Percentiles rank a stretch among this genome's conserved stretches.
These are phyloP conservation scores for Orthonyx spaldingii DNA, from an alignment of 2,113 vertebrate species.

Conservation along the genomic window DNA sequence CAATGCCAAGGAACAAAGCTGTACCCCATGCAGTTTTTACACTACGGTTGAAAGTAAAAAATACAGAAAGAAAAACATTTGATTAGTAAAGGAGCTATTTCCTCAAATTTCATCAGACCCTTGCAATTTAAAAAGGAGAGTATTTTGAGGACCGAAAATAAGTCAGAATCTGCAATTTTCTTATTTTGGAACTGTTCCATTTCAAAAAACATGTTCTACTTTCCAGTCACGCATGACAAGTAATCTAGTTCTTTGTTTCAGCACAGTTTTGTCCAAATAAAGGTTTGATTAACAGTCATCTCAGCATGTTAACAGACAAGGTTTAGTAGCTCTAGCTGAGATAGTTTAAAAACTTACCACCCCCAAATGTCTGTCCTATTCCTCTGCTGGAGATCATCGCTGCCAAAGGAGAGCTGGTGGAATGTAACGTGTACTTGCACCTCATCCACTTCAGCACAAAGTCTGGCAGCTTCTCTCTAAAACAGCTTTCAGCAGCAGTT, in stretches of 20 bases:
- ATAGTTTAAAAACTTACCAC: conserved; percentile 44
- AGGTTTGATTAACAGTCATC: conserved; percentile 37
- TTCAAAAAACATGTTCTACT: conserved; percentile 20
- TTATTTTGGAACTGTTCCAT: conserved; percentile 26
- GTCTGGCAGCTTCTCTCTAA: conserved; percentile 44
- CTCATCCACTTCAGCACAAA: conserved; percentile 47
- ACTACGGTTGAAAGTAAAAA: not conserved
- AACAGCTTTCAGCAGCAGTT: conserved; percentile 29
- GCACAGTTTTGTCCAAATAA: conserved; percentile 2
- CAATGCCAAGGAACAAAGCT: conserved; percentile 47
- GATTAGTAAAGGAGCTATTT: conserved; percentile 54
- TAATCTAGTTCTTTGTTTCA: conserved; percentile 27
- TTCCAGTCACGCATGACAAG: not conserved
- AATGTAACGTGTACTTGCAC: conserved; percentile 15
- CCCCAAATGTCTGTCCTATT: conserved; percentile 29
- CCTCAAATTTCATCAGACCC: conserved; percentile 41
- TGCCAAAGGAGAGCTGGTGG: conserved; percentile 48
- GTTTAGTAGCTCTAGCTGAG: conserved; percentile 46
- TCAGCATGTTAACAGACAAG: conserved; percentile 39
- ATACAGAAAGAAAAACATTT: conserved; percentile 52
- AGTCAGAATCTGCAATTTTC: conserved; percentile 27
- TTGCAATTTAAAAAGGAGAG: conserved; percentile 1
- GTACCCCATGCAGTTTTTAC: conserved; percentile 37
- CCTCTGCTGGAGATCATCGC: conserved; percentile 22
- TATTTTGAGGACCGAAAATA: conserved; percentile 25